These are phyloP conservation scores for Meandrusa payeni DNA, from an alignment of 2,888 invertebrate genomes.

Conservation along the genomic window DNA sequence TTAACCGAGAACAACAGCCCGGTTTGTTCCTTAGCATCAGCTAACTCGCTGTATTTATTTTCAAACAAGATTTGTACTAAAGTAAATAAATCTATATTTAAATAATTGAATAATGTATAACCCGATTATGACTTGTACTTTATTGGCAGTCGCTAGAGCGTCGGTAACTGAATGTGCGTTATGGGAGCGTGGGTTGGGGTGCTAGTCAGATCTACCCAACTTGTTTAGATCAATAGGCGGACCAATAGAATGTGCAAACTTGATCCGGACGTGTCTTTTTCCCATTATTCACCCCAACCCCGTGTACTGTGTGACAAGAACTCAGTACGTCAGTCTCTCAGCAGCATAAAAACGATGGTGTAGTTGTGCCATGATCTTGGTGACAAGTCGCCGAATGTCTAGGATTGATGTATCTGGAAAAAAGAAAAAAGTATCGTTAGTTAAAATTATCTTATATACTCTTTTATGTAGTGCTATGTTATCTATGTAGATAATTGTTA, in stretches of 20 bases:
- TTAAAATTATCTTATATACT: constrained; percentile 4
- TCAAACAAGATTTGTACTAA: constrained; percentile 68
- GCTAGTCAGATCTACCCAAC: constrained; percentile 61
- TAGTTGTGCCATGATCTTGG: constrained; percentile 47
- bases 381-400: constrained; percentile 27
- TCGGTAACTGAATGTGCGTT: constrained; percentile 68
- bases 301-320: constrained; percentile 48
- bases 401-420: constrained; percentile 50
- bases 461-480: constrained; percentile 21
- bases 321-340: constrained; percentile 47
- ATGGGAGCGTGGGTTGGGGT: constrained; percentile 48
- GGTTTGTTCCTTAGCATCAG: constrained; percentile 46
- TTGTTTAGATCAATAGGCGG: constrained; percentile 61
- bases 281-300: constrained; percentile 75
- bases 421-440: constrained; percentile 36
- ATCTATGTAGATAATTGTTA: constrained; percentile 25
- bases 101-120: constrained; percentile 58
- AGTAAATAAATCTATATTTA: constrained; percentile 71
- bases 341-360: constrained; percentile 29
- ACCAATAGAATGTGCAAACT: constrained; percentile 75
- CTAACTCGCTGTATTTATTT: constrained; percentile 43
- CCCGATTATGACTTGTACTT: constrained; percentile 78
- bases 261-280: constrained; percentile 77
- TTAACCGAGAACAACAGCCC: constrained; percentile 66
- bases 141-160: constrained; percentile 77